These are phyloP conservation scores for Pantherophis alleghaniensis DNA, from an alignment of 2,797 vertebrate genomes.

Conservation along the genomic window DNA sequence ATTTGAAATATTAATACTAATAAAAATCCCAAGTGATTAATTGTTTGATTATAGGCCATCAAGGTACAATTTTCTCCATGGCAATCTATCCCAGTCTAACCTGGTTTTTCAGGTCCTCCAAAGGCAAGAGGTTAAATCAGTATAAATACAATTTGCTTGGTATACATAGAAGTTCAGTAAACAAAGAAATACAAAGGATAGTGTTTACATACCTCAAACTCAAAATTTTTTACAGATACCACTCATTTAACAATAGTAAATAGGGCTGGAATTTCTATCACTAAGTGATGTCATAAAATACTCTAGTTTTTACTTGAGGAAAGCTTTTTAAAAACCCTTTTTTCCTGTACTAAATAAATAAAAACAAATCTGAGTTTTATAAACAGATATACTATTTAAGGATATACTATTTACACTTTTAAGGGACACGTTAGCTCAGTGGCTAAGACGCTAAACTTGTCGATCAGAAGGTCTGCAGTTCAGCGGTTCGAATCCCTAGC, in stretches of 20 bases:
- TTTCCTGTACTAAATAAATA: neutral
- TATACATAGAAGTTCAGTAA: neutral
- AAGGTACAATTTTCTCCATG: neutral
- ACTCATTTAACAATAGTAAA: neutral
- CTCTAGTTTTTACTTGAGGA: neutral
- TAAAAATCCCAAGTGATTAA: neutral
- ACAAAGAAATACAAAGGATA: neutral
- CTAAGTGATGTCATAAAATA: neutral
- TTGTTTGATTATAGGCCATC: neutral
- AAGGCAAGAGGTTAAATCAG: neutral
- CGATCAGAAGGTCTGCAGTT: too few relatives aligned
- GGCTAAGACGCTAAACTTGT: too few relatives aligned
- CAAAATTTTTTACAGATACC: neutral
- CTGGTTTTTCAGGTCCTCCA: neutral
- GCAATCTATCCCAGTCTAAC: neutral
- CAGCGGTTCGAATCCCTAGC: too few relatives aligned
- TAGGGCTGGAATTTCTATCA: neutral
- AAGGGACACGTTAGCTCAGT: too few relatives aligned
- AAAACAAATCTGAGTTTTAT: neutral
- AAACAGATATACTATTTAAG: neutral
- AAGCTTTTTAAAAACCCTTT: neutral
- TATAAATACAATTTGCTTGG: neutral
- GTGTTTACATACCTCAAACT: neutral
- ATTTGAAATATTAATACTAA: neutral
- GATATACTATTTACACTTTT: too few relatives aligned